Base-by-base conservation (phyloP, 2,113 vertebrate species). In the Phalacrocorax brasilianus region DNA sequence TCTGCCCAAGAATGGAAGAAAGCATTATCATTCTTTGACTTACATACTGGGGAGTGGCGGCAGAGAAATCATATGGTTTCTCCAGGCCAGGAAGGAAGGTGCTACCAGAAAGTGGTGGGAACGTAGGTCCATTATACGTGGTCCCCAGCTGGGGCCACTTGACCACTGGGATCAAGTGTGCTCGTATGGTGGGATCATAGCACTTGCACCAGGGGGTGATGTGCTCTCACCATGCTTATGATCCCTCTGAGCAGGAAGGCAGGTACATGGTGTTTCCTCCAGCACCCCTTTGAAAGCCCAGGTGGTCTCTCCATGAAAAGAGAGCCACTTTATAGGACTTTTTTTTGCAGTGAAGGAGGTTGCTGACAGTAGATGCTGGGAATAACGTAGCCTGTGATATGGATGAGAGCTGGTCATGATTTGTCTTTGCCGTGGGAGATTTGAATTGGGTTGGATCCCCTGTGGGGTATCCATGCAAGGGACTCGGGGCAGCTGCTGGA, bases 351-450 rank as follows among this genome's bases (percentile, higher is more conserved):
- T 8, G 28, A 35, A 40, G 40, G 23, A 40, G 50, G 18, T 24
- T 44, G 38, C 11, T 71, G 32, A 35, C 21, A 53, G 7, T 49
- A 50, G 18, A 27, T 47, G 38, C 11, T 71, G 27, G 40, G 24
- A 53, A 6, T 52, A 50, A 26, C 0, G 0, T 15, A 12, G 27
- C 7, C 12, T 6, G 7, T 21, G 59, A 5, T 50, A 20, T 0
- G 8, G 28, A 7, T 50, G 67, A 67, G 22, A 18, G 2, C 32
- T 33, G 27, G 18, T 44, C 11, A 2, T 19, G 50, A 12, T 21
- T 63, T 67, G 33, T 8, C 50, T 80, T 61, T 56, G 42, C 27
- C 8, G 5, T 9, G 49, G 49, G 63, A 35, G 17, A 3, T 73
- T 79, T 74, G 50, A 30, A 2, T 14, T 15, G 35, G 33, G 40